phyloP scores from a whole-genome alignment of 1,140 invertebrate genomes.

The Neodiprion pinetum region DNA sequence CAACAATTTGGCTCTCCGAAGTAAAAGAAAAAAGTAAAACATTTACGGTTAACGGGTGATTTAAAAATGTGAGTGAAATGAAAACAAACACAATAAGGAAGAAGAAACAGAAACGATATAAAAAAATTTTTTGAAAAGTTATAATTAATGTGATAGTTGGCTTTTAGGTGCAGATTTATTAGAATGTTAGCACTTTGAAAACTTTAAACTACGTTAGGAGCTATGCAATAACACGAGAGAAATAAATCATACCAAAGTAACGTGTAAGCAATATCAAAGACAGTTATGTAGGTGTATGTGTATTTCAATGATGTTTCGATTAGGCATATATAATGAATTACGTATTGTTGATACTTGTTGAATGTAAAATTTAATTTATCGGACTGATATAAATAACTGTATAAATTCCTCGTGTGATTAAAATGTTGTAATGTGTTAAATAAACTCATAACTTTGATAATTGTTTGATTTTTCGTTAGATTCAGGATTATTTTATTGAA shows the following conservation, averaged over 20 bases:
- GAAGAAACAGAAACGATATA: slow-evolving; percentile 22
- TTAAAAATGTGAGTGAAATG: slow-evolving; percentile 22
- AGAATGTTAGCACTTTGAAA: slow-evolving; percentile 43
- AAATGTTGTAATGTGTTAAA: slow-evolving; percentile 45
- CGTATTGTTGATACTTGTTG: slow-evolving; percentile 44
- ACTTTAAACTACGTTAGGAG: slow-evolving; percentile 44
- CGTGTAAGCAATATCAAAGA: slow-evolving; percentile 48
- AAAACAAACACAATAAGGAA: slow-evolving; percentile 20
- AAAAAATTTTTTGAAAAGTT: slow-evolving; percentile 33
- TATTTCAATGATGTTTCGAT: slow-evolving; percentile 42
- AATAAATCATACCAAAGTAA: slow-evolving; percentile 56
- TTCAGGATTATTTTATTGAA: no score
- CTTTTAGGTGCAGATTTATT: slow-evolving; percentile 33
- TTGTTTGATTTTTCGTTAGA: no score
- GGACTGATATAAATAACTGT: slow-evolving; percentile 25
- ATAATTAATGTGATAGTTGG: slow-evolving; percentile 56
- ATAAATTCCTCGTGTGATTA: slow-evolving; percentile 26
- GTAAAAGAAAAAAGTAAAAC: slow-evolving; percentile 20
- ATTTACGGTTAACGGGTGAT: slow-evolving; percentile 9
- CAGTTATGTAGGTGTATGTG: slow-evolving; percentile 28
- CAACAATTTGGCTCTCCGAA: slow-evolving; percentile 36
- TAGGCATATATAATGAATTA: slow-evolving; percentile 34
- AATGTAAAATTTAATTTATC: slow-evolving; percentile 27
- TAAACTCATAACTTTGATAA: slow-evolving; percentile 49
- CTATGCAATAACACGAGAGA: slow-evolving; percentile 34